Base-by-base conservation (phyloP, 2,797 vertebrate species). In the Sciurus carolinensis region DNA sequence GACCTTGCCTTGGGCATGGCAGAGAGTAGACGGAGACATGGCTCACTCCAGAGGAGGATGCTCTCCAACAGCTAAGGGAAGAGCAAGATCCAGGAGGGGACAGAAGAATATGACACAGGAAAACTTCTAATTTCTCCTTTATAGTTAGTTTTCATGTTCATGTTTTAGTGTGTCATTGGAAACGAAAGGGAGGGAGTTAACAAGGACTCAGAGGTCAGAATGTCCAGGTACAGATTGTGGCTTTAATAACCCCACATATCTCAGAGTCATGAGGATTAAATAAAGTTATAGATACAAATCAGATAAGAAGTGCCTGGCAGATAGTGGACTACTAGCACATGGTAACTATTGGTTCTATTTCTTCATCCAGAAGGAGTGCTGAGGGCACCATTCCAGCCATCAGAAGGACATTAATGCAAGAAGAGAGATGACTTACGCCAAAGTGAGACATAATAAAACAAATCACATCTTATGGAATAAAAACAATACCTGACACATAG, bases 161-260 rank as follows among this genome's bases (percentile, higher is more conserved):
- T 39, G 72, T 15, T 96, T 87, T 87, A 64, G 12, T 81, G 69
- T 22, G 9, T 87, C 47, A 44, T 94, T 94, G 54, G 24, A 94
- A 97, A 47, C 22, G 7, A 44, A 76, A 85, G 20, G 54, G 64
- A 75, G 18, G 50, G 3, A 57, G 44, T 57, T 80, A 62, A 36
- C 1, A 83, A 83, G 7, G 30, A 24, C 3, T 73, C 33, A 87
- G 80, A 69, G 57, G 4, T 79, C 44, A 86, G 24, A 36, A 59
- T 59, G 54, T 6, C 1, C 33, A 90, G 28, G 14, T 67, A 71
- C 26, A 88, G 64, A 80, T 59, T 2, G n/a, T 59, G 36, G 7
- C 30, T 69, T 24, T 13, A 59, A 47, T 4, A 73, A 22, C 18
- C 52, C 20, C 42, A 54, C 10, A 36, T 59, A 18, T 13, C 2